Evolutionary conservation across 1,140 invertebrate species (phyloP), one percentile per base, ranked within the genome.

Genomic region (Steinernema khuongi): DNA sequence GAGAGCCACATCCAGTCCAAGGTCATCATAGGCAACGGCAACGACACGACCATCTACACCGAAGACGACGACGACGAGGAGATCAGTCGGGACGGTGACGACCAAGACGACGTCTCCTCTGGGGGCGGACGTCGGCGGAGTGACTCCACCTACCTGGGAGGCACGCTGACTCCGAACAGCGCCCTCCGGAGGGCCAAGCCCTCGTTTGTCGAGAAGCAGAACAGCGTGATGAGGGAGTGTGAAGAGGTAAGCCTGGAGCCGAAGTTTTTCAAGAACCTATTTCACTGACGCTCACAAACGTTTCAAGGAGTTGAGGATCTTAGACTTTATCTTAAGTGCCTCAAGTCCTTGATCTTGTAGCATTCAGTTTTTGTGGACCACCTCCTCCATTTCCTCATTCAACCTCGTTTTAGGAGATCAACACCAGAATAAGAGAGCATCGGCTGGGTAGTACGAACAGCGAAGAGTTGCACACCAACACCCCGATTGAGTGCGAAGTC

Each of bases 171-270:
- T 31, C 74, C 74, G 11, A 76, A 50, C 1, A 76, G 44, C 17
- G 75, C 74, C 11, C 31, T 77, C 0, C 41, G 32, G 67, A 31
- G 70, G 1, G 75, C 75, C 7, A 77, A 77, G 44, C 31, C 30
- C 1, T 77, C 75, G 1, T 77, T 77, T 31, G 67, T 77, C 14
- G 29, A 71, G 28, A 72, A 32, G 11, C 75, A 77, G 31, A 77
- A 77, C 67, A 28, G 28, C 1, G 31, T 77, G 7, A 31, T 77
- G 74, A 50, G 67, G 28, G 75, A 74, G 26, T 77, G 71, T 67
- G 76, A 77, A 77, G 75, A 77, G 50, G 68, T 60, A 17, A 26
- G 50, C n/a, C n/a, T n/a, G n/a, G n/a, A 60, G n/a, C n/a, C 36
- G n/a, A n/a, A n/a, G n/a, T n/a, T n/a, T n/a, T n/a, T n/a, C n/a